Base-by-base conservation (phyloP, 2,113 vertebrate genomes). In the Anarhynchus alexandrinus region DNA sequence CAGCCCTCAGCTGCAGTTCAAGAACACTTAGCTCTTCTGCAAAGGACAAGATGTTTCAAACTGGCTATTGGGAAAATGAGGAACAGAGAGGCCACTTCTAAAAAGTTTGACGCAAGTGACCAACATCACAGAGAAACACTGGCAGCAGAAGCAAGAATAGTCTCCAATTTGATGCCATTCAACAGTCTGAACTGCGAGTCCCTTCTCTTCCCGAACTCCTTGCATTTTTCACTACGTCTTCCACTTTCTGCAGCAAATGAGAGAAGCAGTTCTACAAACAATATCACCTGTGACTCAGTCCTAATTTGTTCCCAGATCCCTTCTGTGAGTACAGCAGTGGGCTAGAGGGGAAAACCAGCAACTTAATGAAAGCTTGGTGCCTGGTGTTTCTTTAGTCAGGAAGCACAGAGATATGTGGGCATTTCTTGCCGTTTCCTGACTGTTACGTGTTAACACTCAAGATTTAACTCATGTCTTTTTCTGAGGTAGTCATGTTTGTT, bases 31-130 rank as follows among this genome's bases (percentile, higher is more conserved):
- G 83, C 18, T 88, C 82, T 71, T 81, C 43, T 55, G 62, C 42
- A 94, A 66, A 91, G 54, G 51, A 92, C 27, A 73, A 89, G 62
- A 65, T 57, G 47, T 85, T 94, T 88, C 82, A 86, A 59, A 88
- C 14, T 36, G 59, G 21, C 65, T 85, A 5, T 3, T 1, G 2
- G 58, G 38, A 90, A 93, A 95, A 70, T 26, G 5, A 92, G 49
- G 22, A 96, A 61, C 15, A 64, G 26, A 57, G 21, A 5, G 40
- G 67, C 8, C 21, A 72, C 19, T 77, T 76, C n/a, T 76, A 55
- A 54, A 34, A 86, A 40, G 43, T 57, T 26, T 64, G 38, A 58
- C 40, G 11, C 34, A 74, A 76, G 25, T 30, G 22, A 73, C n/a
- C 72, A 90, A 9, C 14, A 62, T 62, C 36, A 86, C 42, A 82